phyloP scores from a whole-genome alignment of 1,140 invertebrate species.

The Augochlora pura region DNA sequence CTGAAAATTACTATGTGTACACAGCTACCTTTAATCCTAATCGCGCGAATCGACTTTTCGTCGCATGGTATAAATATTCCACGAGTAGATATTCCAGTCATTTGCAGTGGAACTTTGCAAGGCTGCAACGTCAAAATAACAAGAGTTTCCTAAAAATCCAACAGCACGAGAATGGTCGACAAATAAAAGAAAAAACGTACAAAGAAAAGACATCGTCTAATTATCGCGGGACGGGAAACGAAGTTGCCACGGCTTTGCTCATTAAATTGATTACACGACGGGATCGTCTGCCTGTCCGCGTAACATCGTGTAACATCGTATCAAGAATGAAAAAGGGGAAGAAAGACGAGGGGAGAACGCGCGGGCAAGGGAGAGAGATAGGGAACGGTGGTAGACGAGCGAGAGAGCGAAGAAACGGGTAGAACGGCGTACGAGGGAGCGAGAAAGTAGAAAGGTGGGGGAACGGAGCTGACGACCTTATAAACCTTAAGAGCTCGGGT shows the following conservation, averaged over 20 bases:
- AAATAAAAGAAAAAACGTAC: background rate
- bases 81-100: background rate
- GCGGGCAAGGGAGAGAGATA: background rate
- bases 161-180: too few relatives aligned
- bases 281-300: slow-evolving; percentile 23
- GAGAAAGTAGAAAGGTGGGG: background rate
- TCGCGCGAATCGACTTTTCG: too few relatives aligned
- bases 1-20: too few relatives aligned
- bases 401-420: too few relatives aligned
- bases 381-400: background rate
- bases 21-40: too few relatives aligned
- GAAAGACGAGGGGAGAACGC: background rate
- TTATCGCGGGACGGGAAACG: slow-evolving; percentile 24
- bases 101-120: background rate
- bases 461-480: slow-evolving; percentile 30
- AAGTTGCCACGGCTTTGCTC: slow-evolving; percentile 29
- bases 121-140: background rate
- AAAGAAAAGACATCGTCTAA: slow-evolving; percentile 37
- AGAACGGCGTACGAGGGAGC: background rate
- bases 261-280: slow-evolving; percentile 50
- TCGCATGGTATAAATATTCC: too few relatives aligned
- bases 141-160: slow-evolving; percentile 2
- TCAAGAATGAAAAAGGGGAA: slow-evolving; percentile 6
- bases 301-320: slow-evolving; percentile 39
- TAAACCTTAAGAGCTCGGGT: slow-evolving; percentile 25